These are phyloP conservation scores for Glareola pratincola DNA, from an alignment of 2,113 vertebrate genomes.

Conservation along the genomic window DNA sequence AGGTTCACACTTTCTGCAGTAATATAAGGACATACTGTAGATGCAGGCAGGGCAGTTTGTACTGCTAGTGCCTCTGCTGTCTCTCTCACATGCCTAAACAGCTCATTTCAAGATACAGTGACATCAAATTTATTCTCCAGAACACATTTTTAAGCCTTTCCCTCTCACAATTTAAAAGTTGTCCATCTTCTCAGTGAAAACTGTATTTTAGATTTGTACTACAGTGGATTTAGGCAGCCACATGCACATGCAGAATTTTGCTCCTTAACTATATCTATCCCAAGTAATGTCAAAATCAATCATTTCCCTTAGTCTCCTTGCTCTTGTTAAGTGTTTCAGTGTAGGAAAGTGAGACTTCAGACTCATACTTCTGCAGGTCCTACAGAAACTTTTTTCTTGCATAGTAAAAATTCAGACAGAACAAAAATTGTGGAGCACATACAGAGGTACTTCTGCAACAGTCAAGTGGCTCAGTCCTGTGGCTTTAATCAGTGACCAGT, in stretches of 20 bases:
- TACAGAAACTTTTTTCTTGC: neutral
- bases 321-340: neutral
- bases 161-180: neutral
- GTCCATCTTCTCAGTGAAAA: neutral
- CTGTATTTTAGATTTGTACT: neutral
- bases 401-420: neutral
- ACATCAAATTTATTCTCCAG: neutral
- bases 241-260: neutral
- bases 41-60: neutral
- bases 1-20: neutral
- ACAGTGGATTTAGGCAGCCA: neutral
- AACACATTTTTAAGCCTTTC: neutral
- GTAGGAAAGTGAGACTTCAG: neutral
- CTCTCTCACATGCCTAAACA: neutral
- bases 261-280: neutral
- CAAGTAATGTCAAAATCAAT: neutral
- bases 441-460: neutral
- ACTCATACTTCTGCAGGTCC: neutral
- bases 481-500: neutral
- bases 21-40: neutral
- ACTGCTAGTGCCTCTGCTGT: neutral
- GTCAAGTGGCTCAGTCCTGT: neutral
- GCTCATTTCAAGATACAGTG: neutral
- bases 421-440: neutral
- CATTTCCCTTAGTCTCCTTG: neutral